These are phyloP conservation scores for Loris lydekkerianus DNA, from an alignment of 2,797 vertebrate genomes.

Conservation along the genomic window DNA sequence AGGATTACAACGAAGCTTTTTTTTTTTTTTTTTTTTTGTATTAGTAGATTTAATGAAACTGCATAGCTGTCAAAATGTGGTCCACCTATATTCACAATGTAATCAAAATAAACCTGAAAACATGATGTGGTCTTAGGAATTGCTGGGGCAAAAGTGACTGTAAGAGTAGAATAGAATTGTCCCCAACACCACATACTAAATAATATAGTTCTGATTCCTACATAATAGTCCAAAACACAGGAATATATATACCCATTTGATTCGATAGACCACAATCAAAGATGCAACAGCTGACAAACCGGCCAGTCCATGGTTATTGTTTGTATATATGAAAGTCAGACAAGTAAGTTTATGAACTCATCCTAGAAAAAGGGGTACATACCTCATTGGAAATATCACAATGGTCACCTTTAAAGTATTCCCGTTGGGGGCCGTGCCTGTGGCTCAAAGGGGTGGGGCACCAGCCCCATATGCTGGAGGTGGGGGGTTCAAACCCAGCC, in stretches of 20 bases:
- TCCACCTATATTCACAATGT: not conserved
- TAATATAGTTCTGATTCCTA: not conserved
- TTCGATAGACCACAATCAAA: not conserved
- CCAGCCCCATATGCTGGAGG: no score
- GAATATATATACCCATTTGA: not conserved
- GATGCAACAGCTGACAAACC: not conserved
- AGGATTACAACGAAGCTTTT: not conserved
- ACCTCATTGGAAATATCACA: no score
- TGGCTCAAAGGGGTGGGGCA: no score
- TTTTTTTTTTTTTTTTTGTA: not conserved
- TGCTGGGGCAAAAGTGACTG: not conserved
- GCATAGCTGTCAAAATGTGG: not conserved
- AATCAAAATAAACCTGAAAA: constrained; percentile 40
- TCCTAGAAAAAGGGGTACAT: no score
- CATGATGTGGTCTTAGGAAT: not conserved
- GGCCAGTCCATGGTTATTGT: not conserved
- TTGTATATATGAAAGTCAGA: not conserved
- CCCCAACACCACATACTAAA: not conserved
- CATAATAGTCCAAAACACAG: not conserved
- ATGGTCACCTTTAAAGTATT: no score
- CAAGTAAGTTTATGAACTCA: no score
- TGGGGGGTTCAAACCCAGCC: no score
- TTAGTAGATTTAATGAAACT: constrained; percentile 37
- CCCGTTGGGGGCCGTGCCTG: no score
- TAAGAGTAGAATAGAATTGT: not conserved